Evolutionary conservation across 2,888 invertebrate species (phyloP), one percentile per base, ranked within the genome.

Genomic region (Strigamia crassipes): DNA sequence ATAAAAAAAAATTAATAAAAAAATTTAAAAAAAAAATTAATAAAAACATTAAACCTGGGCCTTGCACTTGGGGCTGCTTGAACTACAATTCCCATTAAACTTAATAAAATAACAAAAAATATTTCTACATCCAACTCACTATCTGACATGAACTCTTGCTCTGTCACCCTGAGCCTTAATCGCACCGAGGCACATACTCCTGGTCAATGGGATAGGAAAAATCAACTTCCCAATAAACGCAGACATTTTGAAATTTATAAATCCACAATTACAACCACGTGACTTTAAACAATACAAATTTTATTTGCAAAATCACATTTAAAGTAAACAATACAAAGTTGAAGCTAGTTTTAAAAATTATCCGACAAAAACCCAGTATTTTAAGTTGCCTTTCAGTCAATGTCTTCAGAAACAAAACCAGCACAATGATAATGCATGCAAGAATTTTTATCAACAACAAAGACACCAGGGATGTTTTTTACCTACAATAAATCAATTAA

Each of bases 321-420:
- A 34, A 34, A 34, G 6, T 5, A 34, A 34, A n/a, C n/a, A 34
- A 34, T 34, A 34, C 3, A 34, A 34, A 34, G 10, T 15, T 6
- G 18, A 51, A 51, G 51, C 51, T 51, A 8, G 8, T 51, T 51
- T 51, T 18, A 15, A 51, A 51, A 51, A 42, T 8, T 6, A 13
- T 66, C 66, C 5, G 66, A 66, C 66, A 66, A 66, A 5, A 66
- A 66, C 66, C 66, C 23, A 23, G 66, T 31, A 13, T 66, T 66
- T 51, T n/a, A n/a, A 1, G 8, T 66, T 51, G 51, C 66, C 66
- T 66, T 66, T 66, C 12, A 10, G 27, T 66, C 8, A 31, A 12
- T 66, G 66, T 31, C 66, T 23, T 66, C 66, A 66, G 66, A 66
- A 12, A 15, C 27, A 23, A 27, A 66, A 66, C 66, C 66, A 66